Conservation (phyloP, 2,888 invertebrate species). For the Strigamia transsilvanica region DNA sequence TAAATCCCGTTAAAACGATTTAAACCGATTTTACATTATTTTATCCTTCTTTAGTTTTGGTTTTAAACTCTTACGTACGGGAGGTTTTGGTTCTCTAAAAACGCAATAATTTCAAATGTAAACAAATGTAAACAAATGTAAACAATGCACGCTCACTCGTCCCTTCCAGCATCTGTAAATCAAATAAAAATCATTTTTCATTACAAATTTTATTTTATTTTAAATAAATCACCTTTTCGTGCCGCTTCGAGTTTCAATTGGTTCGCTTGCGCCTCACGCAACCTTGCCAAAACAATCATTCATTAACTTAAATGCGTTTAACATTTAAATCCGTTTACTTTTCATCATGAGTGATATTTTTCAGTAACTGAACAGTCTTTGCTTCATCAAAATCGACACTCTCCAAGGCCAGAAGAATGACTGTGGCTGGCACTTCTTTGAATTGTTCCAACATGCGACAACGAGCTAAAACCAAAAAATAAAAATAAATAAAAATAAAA, state of each 20-base stretch:
- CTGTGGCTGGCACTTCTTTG: slow-evolving; percentile 78
- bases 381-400: slow-evolving; percentile 86
- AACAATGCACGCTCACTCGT: not conserved
- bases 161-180: not conserved
- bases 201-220: not conserved
- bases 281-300: not conserved
- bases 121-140: not conserved
- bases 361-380: slow-evolving; percentile 80
- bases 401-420: slow-evolving; percentile 85
- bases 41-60: slow-evolving; percentile 49
- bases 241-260: not conserved
- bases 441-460: slow-evolving; percentile 74
- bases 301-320: not conserved
- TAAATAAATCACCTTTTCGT: not conserved
- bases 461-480: slow-evolving; percentile 50
- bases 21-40: slow-evolving; percentile 21
- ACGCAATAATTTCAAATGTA: not conserved
- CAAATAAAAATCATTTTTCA: not conserved
- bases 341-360: slow-evolving; percentile 59
- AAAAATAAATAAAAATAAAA: not conserved
- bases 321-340: slow-evolving; percentile 32
- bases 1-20: not conserved
- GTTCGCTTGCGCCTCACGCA: slow-evolving; percentile 34
- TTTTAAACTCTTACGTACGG: slow-evolving; percentile 44
- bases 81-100: slow-evolving; percentile 50